Base-by-base conservation (phyloP, 2,113 vertebrate species). In the Numida meleagris region DNA sequence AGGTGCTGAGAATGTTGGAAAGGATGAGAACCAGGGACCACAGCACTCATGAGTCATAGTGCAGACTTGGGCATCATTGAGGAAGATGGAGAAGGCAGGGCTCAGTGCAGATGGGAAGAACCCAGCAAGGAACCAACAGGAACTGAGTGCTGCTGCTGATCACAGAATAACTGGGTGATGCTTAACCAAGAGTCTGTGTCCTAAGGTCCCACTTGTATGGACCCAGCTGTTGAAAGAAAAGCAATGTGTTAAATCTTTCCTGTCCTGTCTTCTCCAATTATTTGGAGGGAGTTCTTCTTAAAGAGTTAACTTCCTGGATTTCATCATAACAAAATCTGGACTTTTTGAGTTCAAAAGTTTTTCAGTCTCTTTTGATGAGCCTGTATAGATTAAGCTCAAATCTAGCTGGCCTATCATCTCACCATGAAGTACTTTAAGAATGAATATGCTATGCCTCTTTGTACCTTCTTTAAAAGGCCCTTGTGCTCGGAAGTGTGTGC, bases 141-240 rank as follows among this genome's bases (percentile, higher is more conserved):
- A 6, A 34, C 55, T 29, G 50, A 16, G 21, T 13, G 15, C 8
- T 45, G 45, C 24, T 77, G 5, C 38, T 77, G 5, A 23, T 43
- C 3, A 1, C 5, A 48, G 55, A 2, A 4, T 62, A 63, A 34
- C 42, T 34, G 46, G 46, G 3, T 43, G 46, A 7, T 46, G 21
- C 63, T 25, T 67, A 36, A 57, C 20, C n/a, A 34, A 81, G 36
- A 0, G 0, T 24, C 0, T 0, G 9, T 15, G 19, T 18, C 31
- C 29, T 38, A n/a, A 50, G 12, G 43, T 46, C 13, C 12, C 10
- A 19, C 6, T 20, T 36, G 2, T 1, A 3, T 33, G 21, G n/a
- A 34, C 15, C 15, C 3, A 8, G 40, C 17, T 80, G 12, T 24
- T 9, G 15, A 21, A 93, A 31, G 34, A 73, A 79, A 24, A 80